A percentile compares a stretch with the other conserved stretches of the same genome.
These are phyloP conservation scores for Argopecten irradians DNA, from an alignment of 1,140 invertebrate species.

Conservation along the genomic window DNA sequence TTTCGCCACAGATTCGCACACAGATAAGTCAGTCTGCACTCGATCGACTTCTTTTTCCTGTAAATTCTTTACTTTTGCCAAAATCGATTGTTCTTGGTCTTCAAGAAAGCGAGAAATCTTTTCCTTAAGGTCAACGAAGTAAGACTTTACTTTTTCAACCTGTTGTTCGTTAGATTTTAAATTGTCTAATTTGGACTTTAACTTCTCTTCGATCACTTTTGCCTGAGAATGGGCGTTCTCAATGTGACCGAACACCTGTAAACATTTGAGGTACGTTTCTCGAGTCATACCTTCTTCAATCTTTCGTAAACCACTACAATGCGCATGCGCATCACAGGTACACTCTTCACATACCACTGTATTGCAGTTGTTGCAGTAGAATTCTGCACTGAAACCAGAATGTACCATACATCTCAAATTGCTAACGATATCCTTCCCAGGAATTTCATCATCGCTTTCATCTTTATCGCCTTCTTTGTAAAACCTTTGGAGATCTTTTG, in stretches of 20 bases:
- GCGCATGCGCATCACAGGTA: not conserved
- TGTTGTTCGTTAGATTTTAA: not conserved
- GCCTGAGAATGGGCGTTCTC: not conserved
- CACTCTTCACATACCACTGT: not conserved
- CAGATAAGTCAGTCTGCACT: not conserved
- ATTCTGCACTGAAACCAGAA: not conserved
- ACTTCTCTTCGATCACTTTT: not conserved
- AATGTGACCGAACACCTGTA: not conserved
- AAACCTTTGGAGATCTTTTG: not conserved
- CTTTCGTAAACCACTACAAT: not conserved
- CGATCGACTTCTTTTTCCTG: not conserved
- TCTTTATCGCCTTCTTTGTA: not conserved
- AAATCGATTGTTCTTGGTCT: not conserved
- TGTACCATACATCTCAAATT: not conserved
- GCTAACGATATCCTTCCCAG: not conserved
- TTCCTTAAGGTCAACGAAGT: not conserved
- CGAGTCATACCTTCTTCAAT: not conserved
- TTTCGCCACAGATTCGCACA: not conserved
- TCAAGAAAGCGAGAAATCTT: not conserved
- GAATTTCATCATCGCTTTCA: not conserved
- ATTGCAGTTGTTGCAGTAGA: not conserved
- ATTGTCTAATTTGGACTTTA: not conserved
- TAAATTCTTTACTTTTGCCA: not conserved
- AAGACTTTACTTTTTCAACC: not conserved
- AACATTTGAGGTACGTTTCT: not conserved